These are phyloP conservation scores for Drosophila heteroneura DNA, from an alignment of 2,888 invertebrate genomes.

Conservation along the genomic window DNA sequence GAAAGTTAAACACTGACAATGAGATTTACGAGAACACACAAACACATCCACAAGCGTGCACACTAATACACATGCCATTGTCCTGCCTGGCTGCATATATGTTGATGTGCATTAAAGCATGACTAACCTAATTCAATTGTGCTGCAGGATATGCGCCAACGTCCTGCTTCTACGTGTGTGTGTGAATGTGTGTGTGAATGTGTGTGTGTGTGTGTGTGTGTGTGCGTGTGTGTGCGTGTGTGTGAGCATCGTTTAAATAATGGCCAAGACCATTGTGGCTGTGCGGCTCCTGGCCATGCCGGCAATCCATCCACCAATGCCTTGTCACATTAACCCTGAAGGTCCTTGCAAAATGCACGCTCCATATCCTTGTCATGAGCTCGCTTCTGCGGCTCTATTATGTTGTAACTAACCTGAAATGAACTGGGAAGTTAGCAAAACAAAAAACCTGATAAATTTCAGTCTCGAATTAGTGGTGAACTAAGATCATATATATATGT, in stretches of 20 bases:
- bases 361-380: constrained; percentile 23
- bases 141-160: constrained; percentile 76
- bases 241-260: constrained; percentile 65
- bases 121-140: constrained; percentile 81
- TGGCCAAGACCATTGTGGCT: constrained; percentile 59
- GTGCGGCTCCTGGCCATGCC: constrained; percentile 50
- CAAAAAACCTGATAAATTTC: background rate
- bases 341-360: constrained; percentile 35
- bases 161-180: constrained; percentile 19
- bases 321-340: constrained; percentile 58
- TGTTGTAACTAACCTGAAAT: background rate
- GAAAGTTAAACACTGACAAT: constrained; percentile 81
- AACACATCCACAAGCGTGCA: constrained; percentile 18
- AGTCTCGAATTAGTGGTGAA: background rate
- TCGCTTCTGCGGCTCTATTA: background rate
- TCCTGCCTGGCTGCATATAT: constrained; percentile 73
- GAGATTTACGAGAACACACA: constrained; percentile 72
- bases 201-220: constrained; percentile 12
- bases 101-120: constrained; percentile 80
- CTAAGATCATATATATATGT: background rate
- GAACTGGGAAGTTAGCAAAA: background rate
- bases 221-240: constrained; percentile 12
- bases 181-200: constrained; percentile 11
- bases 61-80: constrained; percentile 25
- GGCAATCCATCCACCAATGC: constrained; percentile 40